Percentiles rank a stretch among this genome's conserved stretches.
Evolutionary conservation across 2,888 invertebrate genomes (phyloP).

Genomic region (Lepeophtheirus nordmannii): DNA sequence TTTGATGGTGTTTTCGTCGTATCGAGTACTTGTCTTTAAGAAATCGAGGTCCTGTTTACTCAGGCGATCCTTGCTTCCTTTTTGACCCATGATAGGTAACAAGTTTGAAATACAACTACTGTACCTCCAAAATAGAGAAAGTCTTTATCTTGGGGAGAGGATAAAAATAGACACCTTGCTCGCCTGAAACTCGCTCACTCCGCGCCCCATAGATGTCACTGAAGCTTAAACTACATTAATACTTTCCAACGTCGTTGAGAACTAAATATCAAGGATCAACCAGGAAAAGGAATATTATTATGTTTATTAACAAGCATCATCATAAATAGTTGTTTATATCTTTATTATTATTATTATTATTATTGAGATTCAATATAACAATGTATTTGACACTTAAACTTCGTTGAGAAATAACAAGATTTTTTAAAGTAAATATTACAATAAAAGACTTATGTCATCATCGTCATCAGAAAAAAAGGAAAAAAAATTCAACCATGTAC

Average conservation of each 20-base stretch:
- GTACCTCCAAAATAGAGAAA: too few species aligned
- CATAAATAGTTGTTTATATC: background rate
- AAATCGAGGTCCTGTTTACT: slow-evolving; percentile 98
- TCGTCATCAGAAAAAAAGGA: slow-evolving; percentile 1
- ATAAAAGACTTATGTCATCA: slow-evolving; percentile 2
- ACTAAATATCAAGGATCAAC: too few species aligned
- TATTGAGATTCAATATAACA: slow-evolving; percentile 6
- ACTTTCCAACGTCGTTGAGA: too few species aligned
- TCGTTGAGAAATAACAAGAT: slow-evolving; percentile 8
- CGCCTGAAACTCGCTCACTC: background rate
- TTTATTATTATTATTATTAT: background rate
- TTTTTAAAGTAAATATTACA: background rate
- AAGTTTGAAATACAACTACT: background rate
- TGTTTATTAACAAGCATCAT: background rate
- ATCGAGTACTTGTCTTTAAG: slow-evolving; percentile 88
- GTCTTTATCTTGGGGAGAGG: background rate
- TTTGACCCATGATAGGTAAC: slow-evolving; percentile 58
- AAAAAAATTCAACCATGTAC: slow-evolving; percentile 2
- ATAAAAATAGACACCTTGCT: background rate
- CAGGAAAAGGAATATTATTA: too few species aligned
- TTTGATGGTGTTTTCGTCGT: slow-evolving; percentile 95
- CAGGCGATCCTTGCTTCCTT: slow-evolving; percentile 85
- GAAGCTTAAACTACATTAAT: too few species aligned
- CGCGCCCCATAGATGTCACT: too few species aligned
- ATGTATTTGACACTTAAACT: slow-evolving; percentile 6